Evolutionary conservation across 1,140 invertebrate genomes (phyloP).

Genomic region (Ectropis grisescens): DNA sequence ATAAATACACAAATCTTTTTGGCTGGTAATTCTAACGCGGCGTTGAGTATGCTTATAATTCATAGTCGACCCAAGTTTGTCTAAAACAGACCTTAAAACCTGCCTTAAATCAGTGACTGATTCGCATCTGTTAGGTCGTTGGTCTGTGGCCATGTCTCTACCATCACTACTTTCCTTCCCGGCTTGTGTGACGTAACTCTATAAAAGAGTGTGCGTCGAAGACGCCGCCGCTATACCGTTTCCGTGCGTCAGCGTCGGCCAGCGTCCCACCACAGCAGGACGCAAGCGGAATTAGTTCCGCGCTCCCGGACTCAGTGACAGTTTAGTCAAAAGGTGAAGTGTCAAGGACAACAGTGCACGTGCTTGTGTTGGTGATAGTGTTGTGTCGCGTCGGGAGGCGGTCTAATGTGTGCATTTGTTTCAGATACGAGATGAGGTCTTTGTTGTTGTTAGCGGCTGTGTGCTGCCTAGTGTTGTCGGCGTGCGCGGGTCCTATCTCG

Average conservation of each 20-base stretch:
- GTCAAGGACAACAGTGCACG: constrained; percentile 44
- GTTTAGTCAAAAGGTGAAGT: constrained; percentile 65
- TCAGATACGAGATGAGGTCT: constrained; percentile 68
- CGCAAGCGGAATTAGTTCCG: constrained; percentile 61
- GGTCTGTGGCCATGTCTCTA: constrained; percentile 37
- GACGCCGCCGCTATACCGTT: constrained; percentile 66
- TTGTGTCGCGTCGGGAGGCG: constrained; percentile 30
- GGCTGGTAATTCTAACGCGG: no score
- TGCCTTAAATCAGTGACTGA: no score
- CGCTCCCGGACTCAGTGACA: constrained; percentile 57
- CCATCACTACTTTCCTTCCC: constrained; percentile 68
- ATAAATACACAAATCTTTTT: no score
- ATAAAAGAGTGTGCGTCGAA: constrained; percentile 65
- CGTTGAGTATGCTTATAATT: no score
- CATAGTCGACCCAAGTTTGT: no score
- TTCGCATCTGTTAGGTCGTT: constrained; percentile 34
- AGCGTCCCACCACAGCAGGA: constrained; percentile 49
- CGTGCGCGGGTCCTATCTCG: constrained; percentile 59
- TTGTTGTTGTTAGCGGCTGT: constrained; percentile 63
- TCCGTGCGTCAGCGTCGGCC: constrained; percentile 57
- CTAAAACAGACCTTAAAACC: no score
- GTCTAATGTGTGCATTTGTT: constrained; percentile 62
- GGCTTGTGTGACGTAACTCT: constrained; percentile 66
- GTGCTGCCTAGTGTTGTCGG: constrained; percentile 74
- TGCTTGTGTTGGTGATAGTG: constrained; percentile 43